Base-by-base conservation (phyloP, 2,797 vertebrate genomes). In the Vespertilio murinus region DNA sequence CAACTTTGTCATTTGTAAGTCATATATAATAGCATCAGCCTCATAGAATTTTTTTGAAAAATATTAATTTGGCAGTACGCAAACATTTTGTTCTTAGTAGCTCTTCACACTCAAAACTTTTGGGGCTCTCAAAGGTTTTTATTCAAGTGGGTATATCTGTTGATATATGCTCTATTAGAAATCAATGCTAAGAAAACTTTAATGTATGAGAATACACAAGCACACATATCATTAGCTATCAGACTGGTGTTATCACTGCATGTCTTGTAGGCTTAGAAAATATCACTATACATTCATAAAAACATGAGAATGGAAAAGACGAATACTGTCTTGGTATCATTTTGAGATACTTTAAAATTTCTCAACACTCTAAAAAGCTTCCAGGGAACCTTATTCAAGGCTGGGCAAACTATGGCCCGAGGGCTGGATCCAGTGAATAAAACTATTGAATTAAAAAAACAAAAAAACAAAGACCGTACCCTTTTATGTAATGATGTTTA, bases 181-280 rank as follows among this genome's bases (percentile, higher is more conserved):
- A 80, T 67, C 45, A 74, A 69, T 61, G 52, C 10, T 73, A 52
- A 84, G 33, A 75, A 75, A 89, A 10, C 30, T 23, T 70, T 75
- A 85, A 52, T 74, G 45, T 12, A 40, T 0, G 4, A 78, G 54
- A 75, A 61, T 45, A 74, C 1, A 64, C 33, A 80, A 75, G 13
- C 33, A 54, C 30, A 47, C 2, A 79, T 7, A 30, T 89, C 23
- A 38, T 25, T 67, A 88, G 33, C 28, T 10, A 22, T 67, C 40
- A 79, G 47, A 52, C 16, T 74, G 35, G 71, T 45, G 65, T 30
- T 42, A 61, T 80, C 25, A 82, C 22, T 2, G 20, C 7, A 25
- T 54, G 69, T 74, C 42, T 95, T 52, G 14, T 79, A 74, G 49
- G 8, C 20, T 69, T 79, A 85, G 84, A 79, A 79, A 79, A 91